Evolutionary conservation across 2,113 vertebrate species (phyloP).

Genomic region (Spea bombifrons): DNA sequence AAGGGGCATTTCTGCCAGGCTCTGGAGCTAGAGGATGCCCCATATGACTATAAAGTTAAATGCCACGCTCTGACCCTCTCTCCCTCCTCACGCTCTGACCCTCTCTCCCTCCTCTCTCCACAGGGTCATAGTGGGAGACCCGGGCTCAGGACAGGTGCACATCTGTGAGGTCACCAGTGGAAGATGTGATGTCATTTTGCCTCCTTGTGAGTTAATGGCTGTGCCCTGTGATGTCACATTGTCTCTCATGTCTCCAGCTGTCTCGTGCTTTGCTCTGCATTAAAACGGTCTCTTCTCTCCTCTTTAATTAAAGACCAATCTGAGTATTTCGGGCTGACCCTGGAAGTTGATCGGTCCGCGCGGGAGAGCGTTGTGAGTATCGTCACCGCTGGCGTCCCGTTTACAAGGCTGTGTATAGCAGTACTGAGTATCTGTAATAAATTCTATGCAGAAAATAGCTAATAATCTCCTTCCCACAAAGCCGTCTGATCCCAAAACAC

Average conservation of each 20-base stretch:
- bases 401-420: no score
- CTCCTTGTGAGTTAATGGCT: neutral
- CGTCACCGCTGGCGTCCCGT: no score
- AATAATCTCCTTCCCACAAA: no score
- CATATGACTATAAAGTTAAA: no score
- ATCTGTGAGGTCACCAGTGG: slow-evolving; percentile 1
- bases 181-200: neutral
- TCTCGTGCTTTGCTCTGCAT: neutral
- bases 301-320: neutral
- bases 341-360: neutral
- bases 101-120: neutral
- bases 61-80: no score
- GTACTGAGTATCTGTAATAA: no score
- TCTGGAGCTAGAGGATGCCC: no score
- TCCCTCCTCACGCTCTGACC: no score
- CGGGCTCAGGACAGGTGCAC: neutral
- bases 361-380: neutral
- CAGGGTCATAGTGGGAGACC: slow-evolving; percentile 24
- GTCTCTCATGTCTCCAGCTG: neutral
- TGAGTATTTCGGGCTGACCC: neutral
- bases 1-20: no score
- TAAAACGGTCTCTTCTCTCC: neutral
- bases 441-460: no score
- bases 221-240: no score
- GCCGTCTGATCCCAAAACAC: no score